phyloP scores from a whole-genome alignment of 2,113 vertebrate genomes.

The Ceyx margarethae region DNA sequence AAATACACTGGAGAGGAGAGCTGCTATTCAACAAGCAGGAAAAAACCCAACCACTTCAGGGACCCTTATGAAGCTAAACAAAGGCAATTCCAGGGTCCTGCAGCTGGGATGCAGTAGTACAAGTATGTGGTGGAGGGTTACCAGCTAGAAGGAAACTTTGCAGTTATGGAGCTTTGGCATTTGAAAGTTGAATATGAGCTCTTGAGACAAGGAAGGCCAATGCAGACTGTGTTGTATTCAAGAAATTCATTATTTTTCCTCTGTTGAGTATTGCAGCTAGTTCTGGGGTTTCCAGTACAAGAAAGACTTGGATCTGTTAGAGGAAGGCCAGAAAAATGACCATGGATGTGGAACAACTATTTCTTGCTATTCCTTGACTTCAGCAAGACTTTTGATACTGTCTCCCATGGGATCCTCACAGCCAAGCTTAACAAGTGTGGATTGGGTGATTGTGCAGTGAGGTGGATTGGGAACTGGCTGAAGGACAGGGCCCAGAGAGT shows the following conservation, averaged over 20 bases:
- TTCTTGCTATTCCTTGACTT: too few relatives aligned
- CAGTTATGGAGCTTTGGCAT: neutral
- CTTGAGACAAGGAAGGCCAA: neutral
- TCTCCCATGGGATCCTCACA: too few relatives aligned
- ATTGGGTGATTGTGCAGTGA: too few relatives aligned
- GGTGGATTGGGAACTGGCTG: too few relatives aligned
- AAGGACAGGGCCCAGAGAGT: too few relatives aligned
- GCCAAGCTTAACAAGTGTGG: too few relatives aligned
- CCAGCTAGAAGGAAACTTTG: neutral
- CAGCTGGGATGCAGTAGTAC: neutral
- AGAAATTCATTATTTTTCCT: neutral
- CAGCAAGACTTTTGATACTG: too few relatives aligned
- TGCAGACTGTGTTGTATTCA: neutral
- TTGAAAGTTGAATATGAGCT: neutral
- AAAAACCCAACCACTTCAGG: neutral
- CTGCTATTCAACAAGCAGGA: neutral
- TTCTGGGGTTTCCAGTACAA: neutral
- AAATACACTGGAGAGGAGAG: too few relatives aligned
- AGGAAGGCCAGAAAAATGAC: neutral
- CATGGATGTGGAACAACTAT: neutral
- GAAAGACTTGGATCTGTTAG: neutral
- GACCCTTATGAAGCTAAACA: neutral
- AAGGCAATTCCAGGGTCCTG: neutral
- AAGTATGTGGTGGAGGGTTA: fast-evolving
- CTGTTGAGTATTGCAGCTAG: neutral